Conservation (phyloP, 1,140 invertebrate genomes). For the Drosophila pectinifera region DNA sequence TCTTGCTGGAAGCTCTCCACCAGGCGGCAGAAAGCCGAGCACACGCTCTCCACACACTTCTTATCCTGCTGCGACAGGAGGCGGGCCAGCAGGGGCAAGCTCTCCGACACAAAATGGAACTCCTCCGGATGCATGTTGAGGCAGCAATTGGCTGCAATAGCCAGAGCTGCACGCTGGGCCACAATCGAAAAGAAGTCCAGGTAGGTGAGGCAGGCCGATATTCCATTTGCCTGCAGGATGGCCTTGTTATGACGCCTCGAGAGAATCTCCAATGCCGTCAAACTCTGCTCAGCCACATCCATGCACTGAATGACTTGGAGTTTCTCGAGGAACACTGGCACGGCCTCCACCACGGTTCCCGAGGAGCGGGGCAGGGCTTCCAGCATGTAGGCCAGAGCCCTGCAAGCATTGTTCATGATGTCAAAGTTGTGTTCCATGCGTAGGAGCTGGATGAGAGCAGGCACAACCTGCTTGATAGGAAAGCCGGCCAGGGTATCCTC, state of each 20-base stretch:
- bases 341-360: constrained; percentile 97
- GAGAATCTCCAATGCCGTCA: constrained; percentile 98
- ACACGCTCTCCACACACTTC: constrained; percentile 98
- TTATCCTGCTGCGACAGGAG: constrained; percentile 97
- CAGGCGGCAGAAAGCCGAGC: constrained; percentile 96
- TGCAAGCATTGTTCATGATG: constrained; percentile 99
- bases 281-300: constrained; percentile 98
- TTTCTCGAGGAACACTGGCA: constrained; percentile 98
- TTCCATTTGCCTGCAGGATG: constrained; percentile 97
- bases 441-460: constrained; percentile 94
- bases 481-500: constrained; percentile 99
- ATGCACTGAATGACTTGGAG: constrained; percentile 99
- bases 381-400: constrained; percentile 99
- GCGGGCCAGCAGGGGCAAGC: constrained; percentile 93
- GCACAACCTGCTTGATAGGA: constrained; percentile 98
- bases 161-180: constrained; percentile 96
- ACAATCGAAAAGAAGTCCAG: constrained; percentile 99
- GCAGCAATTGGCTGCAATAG: constrained; percentile 98
- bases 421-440: constrained; percentile 99
- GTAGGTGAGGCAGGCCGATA: constrained; percentile 97
- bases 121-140: constrained; percentile 97
- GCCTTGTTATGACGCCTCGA: constrained; percentile 98
- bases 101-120: constrained; percentile 96
- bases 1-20: constrained; percentile 99
- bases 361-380: constrained; percentile 98